These are phyloP conservation scores for Syrphus vitripennis DNA, from an alignment of 2,888 invertebrate genomes.

Conservation along the genomic window DNA sequence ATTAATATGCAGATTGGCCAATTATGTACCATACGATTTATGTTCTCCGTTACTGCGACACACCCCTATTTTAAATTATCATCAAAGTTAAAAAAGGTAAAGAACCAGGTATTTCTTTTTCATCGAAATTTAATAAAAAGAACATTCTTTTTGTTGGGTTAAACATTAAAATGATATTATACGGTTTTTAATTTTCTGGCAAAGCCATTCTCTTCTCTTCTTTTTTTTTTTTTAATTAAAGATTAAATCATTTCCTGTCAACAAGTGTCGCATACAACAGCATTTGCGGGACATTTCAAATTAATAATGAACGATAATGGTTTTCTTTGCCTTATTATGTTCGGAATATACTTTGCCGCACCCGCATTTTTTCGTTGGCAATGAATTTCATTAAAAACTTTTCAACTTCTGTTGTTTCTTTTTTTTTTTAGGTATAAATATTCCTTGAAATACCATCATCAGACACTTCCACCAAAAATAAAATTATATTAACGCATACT, in stretches of 20 bases:
- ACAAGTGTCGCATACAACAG: not conserved
- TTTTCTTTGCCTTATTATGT: not conserved
- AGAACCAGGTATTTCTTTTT: not conserved
- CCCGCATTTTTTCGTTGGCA: not conserved
- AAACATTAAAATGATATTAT: not conserved
- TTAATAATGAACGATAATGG: constrained; percentile 1
- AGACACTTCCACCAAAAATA: not conserved
- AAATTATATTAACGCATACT: constrained; percentile 9
- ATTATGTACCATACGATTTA: no score
- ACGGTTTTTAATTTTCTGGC: not conserved
- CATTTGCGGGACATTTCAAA: not conserved
- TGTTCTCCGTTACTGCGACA: no score
- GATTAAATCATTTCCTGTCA: not conserved
- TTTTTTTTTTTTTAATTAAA: constrained; percentile 2
- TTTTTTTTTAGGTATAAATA: not conserved
- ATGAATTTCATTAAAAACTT: constrained; percentile 24
- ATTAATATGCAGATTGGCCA: no score
- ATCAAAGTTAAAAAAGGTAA: no score
- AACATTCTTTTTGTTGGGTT: not conserved
- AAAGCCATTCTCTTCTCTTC: not conserved
- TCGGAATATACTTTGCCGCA: no score
- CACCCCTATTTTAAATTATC: no score
- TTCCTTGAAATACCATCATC: not conserved
- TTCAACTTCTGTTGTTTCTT: not conserved
- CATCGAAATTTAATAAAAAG: not conserved